Evolutionary conservation across 1,140 invertebrate species (phyloP).

Genomic region (Pseudomyrmex flavicornis): DNA sequence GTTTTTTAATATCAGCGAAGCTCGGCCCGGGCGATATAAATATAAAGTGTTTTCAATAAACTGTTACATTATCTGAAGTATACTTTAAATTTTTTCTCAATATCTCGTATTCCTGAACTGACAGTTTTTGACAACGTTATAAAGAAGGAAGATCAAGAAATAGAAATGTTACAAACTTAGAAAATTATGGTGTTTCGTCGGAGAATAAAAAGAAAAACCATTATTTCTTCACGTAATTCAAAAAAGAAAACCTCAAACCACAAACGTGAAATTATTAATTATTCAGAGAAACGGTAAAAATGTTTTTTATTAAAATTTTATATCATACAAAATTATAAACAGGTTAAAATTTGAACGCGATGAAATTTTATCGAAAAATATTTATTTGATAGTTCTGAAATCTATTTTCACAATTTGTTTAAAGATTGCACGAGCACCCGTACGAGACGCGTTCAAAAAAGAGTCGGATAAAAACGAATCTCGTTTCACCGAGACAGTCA

Average conservation of each 20-base stretch:
- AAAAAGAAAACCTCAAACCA: neutral
- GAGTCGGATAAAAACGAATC: neutral
- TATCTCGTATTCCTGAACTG: neutral
- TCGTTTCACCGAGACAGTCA: conserved; percentile 17
- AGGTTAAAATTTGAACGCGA: too few species aligned
- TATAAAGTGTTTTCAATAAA: conserved; percentile 84
- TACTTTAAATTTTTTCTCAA: conserved; percentile 23
- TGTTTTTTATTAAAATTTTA: neutral
- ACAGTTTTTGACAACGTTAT: neutral
- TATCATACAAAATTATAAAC: too few species aligned
- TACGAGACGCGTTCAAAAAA: conserved; percentile 74
- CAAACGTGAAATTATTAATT: neutral
- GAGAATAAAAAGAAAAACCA: neutral
- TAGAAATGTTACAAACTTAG: neutral
- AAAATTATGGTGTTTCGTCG: conserved; percentile 45
- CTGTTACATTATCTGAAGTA: conserved; percentile 83
- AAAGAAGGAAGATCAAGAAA: neutral
- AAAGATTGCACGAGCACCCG: conserved; percentile 64
- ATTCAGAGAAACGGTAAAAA: conserved; percentile 33
- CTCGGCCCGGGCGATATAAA: conserved; percentile 79
- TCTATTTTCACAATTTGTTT: neutral
- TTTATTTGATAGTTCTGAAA: neutral
- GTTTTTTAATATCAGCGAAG: conserved; percentile 85
- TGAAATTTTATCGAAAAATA: neutral
- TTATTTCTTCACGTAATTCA: neutral